Base-by-base conservation (phyloP, 2,113 vertebrate genomes). In the Cyanocitta stelleri region DNA sequence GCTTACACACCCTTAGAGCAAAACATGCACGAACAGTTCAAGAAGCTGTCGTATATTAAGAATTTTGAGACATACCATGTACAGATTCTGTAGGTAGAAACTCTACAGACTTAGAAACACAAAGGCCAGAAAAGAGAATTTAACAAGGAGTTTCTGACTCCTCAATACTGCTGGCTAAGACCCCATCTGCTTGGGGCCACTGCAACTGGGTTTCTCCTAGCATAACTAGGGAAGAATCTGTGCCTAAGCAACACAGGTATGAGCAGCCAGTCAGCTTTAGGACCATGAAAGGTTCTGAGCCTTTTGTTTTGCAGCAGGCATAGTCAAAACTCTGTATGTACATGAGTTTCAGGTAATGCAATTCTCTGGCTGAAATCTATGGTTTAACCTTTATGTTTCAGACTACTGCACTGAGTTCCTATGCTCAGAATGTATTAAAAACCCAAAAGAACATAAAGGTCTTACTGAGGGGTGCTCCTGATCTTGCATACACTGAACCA, bases 401-500 rank as follows among this genome's bases (percentile, higher is more conserved):
- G 59, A 72, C 29, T 41, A 63, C 14, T 62, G 61, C 26, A 35
- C 7, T 29, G 54, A 58, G 9, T 49, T 82, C 64, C 41, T n/a
- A 67, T 3, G 13, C 35, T 54, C 24, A 90, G 29, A 13, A 56
- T 16, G 49, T 39, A 59, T 2, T 51, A 48, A 62, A 68, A 81
- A 41, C 35, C 32, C 49, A 16, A 17, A 37, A 62, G 12, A 37
- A 39, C 30, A 44, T 18, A 93, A 59, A 41, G 26, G 21, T 67
- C 97, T 97, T 96, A 99, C 99, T 95, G 98, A 98, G 78, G 98
- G 98, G 97, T 99, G 98, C 22, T 99, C 98, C 96, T 99, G 99
- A 97, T 99, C 99, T 97, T 99, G 99, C 99, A 99, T 99, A 97
- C 99, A 99, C 85, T 99, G 99, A 68, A 99, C 99, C 85, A 99